Evolutionary conservation across 2,113 vertebrate genomes (phyloP), one percentile per base, ranked within the genome.

Genomic region (Dipodomys spectabilis): DNA sequence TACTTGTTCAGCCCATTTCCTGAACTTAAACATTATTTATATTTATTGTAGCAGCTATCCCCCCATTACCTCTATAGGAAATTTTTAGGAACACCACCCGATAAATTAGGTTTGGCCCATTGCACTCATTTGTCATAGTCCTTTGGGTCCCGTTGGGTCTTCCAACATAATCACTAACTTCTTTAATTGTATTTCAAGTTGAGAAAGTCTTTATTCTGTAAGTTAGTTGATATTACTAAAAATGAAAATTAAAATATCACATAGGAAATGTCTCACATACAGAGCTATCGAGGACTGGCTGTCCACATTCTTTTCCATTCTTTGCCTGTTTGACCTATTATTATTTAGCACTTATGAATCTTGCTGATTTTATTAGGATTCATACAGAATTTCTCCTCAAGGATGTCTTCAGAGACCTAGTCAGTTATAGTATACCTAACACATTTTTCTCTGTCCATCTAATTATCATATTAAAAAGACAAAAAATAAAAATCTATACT

Each of bases 131-230:
- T 49, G 25, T 77, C 77, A 67, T 7, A 82, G 44, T 39, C 60
- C 27, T 85, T 84, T 30, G 49, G 11, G 19, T 78, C 9, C 65
- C 39, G 30, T 82, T 32, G 11, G 69, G 44, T 73, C 60, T 77
- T 49, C n/a, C 23, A 83, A 64, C 20, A n/a, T 86, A 91, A 80
- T 82, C n/a, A 53, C 81, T 90, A 7, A 35, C 35, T 60, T 87
- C 20, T 78, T 73, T 53, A 83, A 74, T 86, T 86, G 30, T 86
- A 53, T 88, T 23, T 88, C 35, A 67, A 35, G 39, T 69, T 92
- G 57, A 62, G 69, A 92, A 77, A 93, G 45, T 3, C 45, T 92
- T 93, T 92, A 87, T 39, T 93, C 32, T 80, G 15, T 73, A 84
- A 27, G 60, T 89, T 87, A 90, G 78, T 44, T 73, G 65, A 57